A percentile compares a stretch with the other conserved stretches of the same genome.
phyloP scores from a whole-genome alignment of 30 jellyfish, hydroid and myxozoan genomes.

The Cassiopea andromeda region DNA sequence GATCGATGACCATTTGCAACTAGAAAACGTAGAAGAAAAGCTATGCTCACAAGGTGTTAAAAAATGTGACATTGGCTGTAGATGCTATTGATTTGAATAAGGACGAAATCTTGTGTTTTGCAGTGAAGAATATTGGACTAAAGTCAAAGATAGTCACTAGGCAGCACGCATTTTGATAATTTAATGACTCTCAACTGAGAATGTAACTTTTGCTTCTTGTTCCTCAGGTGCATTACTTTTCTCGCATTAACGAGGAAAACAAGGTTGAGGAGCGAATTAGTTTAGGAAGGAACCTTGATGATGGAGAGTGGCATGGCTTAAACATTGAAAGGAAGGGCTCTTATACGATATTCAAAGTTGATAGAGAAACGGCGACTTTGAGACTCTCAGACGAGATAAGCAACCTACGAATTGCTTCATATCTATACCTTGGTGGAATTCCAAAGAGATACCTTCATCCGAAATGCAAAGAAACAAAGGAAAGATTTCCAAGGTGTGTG shows the following conservation, averaged over 20 bases:
- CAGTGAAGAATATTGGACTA: too few relatives aligned
- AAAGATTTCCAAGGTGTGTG: constrained; percentile 41
- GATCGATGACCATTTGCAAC: too few relatives aligned
- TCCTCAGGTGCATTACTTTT: constrained; percentile 50
- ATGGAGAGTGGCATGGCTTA: constrained; percentile 66
- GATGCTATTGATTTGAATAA: too few relatives aligned
- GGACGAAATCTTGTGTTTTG: too few relatives aligned
- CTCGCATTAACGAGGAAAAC: constrained; percentile 54
- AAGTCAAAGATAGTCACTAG: too few relatives aligned
- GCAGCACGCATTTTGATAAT: neutral
- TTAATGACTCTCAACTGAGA: neutral
- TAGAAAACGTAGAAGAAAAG: too few relatives aligned
- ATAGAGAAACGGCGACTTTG: constrained; percentile 26
- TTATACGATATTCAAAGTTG: constrained; percentile 31
- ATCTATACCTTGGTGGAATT: constrained; percentile 61
- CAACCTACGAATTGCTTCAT: constrained; percentile 34
- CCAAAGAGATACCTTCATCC: constrained; percentile 32
- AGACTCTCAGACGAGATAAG: constrained; percentile 36
- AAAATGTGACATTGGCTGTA: too few relatives aligned
- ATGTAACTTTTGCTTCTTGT: neutral
- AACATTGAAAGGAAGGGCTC: constrained; percentile 47
- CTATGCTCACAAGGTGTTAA: too few relatives aligned
- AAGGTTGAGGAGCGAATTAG: constrained; percentile 43
- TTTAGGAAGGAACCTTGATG: constrained; percentile 39
- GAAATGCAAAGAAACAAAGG: constrained; percentile 14